phyloP scores from a whole-genome alignment of 1,140 invertebrate species.

The Camponotus floridanus region DNA sequence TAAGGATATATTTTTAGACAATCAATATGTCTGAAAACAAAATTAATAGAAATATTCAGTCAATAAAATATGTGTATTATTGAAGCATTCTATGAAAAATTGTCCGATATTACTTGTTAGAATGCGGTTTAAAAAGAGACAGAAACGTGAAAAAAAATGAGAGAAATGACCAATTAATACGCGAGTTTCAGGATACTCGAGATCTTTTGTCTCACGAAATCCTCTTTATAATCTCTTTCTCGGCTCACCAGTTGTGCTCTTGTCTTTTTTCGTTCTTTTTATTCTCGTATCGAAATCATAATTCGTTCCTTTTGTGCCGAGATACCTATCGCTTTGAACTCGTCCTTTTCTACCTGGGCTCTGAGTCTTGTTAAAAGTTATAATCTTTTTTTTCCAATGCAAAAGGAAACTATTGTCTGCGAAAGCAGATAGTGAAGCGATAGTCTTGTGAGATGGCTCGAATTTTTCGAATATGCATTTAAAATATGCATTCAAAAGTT shows the following conservation, averaged over 20 bases:
- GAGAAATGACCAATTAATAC: conserved; percentile 69
- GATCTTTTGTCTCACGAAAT: conserved; percentile 69
- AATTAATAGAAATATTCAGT: neutral
- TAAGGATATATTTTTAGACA: conserved; percentile 1
- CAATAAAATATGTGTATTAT: neutral
- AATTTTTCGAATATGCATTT: neutral
- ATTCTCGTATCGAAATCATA: conserved; percentile 56
- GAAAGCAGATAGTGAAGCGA: neutral
- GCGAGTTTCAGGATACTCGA: conserved; percentile 46
- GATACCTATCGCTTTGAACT: conserved; percentile 44
- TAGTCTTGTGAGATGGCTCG: neutral
- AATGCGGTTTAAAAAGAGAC: neutral
- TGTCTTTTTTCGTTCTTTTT: conserved; percentile 41
- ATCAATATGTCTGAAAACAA: neutral
- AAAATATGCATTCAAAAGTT: no score
- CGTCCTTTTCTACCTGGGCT: conserved; percentile 31
- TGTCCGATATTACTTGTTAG: neutral
- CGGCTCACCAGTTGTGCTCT: neutral
- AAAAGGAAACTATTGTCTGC: conserved; percentile 12
- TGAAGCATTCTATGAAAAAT: neutral
- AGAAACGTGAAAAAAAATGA: conserved; percentile 24
- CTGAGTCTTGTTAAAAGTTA: conserved; percentile 53
- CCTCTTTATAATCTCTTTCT: conserved; percentile 8
- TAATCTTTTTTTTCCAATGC: neutral
- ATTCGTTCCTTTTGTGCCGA: conserved; percentile 47